phyloP scores from a whole-genome alignment of 2,113 vertebrate genomes.

The Urocolius indicus region DNA sequence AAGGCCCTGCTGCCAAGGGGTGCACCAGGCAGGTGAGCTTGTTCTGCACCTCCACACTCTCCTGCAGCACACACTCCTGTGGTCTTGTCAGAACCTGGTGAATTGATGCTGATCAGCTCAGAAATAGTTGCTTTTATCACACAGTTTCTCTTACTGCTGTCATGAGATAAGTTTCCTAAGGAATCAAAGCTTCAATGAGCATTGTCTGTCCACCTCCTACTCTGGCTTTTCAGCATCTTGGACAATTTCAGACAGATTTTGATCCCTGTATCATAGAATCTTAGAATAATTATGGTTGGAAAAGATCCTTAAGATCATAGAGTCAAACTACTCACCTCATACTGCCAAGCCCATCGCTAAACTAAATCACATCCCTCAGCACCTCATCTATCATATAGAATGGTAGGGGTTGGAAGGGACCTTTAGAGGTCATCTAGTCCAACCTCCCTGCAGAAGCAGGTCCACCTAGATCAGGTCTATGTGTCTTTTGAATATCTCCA shows the following conservation, averaged over 20 bases:
- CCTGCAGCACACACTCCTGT: fast-evolving
- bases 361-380: too few relatives aligned
- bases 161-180: neutral
- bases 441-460: too few relatives aligned
- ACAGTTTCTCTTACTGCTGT: neutral
- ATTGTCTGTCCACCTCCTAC: neutral
- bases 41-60: fast-evolving
- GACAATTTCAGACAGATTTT: neutral
- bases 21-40: neutral
- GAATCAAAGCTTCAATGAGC: neutral
- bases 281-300: too few relatives aligned
- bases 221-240: neutral
- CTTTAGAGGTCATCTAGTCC: too few relatives aligned
- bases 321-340: too few relatives aligned
- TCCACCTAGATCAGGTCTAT: too few relatives aligned
- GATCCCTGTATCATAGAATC: neutral
- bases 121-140: neutral
- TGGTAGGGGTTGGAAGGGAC: too few relatives aligned
- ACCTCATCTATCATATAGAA: too few relatives aligned
- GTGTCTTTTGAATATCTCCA: too few relatives aligned
- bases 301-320: too few relatives aligned
- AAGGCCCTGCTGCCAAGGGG: neutral
- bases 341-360: too few relatives aligned
- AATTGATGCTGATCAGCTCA: neutral
- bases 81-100: fast-evolving